Conservation (phyloP, 2,888 invertebrate genomes). For the Coenonympha arcania region DNA sequence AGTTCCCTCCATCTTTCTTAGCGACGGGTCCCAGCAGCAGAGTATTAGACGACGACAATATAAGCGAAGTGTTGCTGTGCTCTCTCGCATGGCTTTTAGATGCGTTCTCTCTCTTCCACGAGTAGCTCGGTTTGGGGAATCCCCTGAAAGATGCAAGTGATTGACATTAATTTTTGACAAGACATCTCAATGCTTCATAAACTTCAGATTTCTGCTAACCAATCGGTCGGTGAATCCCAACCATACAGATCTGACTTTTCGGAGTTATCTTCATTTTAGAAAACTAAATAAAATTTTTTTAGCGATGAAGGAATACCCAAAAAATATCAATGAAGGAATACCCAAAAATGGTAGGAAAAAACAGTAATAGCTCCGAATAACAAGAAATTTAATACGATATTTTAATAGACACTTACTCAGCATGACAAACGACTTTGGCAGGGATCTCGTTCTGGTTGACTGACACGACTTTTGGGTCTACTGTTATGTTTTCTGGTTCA, state of each 20-base stretch:
- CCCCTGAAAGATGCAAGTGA: constrained; percentile 72
- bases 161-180: no score
- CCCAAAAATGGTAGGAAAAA: no score
- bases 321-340: no score
- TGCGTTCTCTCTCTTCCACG: constrained; percentile 78
- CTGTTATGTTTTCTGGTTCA: constrained; percentile 86
- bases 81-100: constrained; percentile 43
- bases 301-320: no score
- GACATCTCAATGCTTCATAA: no score
- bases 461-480: constrained; percentile 69
- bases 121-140: constrained; percentile 80
- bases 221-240: no score
- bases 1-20: constrained; percentile 82
- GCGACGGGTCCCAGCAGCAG: constrained; percentile 77
- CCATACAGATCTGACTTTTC: no score
- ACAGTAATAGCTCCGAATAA: no score
- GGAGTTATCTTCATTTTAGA: no score
- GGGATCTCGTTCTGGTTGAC: constrained; percentile 67
- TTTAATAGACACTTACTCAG: constrained; percentile 44
- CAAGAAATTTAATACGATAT: no score
- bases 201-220: no score
- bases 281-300: no score
- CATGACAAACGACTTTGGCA: constrained; percentile 59
- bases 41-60: constrained; percentile 59
- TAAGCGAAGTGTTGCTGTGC: constrained; percentile 46